Conservation (phyloP, 2,113 vertebrate species). For the Alces alces region DNA sequence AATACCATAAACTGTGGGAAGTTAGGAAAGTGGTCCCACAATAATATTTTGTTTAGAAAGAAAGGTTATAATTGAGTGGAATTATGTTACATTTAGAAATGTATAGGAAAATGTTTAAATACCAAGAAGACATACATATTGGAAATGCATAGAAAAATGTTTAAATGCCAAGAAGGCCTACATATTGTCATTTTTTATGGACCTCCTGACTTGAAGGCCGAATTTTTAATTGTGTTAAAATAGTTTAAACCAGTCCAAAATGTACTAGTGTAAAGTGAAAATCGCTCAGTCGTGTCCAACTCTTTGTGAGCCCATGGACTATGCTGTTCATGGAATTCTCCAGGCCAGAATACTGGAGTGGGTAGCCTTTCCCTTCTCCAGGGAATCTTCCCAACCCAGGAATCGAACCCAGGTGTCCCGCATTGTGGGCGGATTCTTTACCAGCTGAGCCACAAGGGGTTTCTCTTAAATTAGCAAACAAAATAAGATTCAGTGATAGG, state of each 20-base stretch:
- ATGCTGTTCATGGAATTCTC: not conserved
- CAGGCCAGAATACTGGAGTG: not conserved
- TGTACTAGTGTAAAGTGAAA: not conserved
- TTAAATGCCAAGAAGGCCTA: not conserved
- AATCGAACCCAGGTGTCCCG: not conserved
- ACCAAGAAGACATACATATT: not conserved
- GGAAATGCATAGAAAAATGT: not conserved
- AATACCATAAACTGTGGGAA: not conserved
- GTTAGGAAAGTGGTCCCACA: not conserved
- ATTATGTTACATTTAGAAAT: not conserved
- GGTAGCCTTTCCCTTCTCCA: not conserved
- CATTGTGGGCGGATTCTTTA: not conserved
- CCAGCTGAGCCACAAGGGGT: not conserved
- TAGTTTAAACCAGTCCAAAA: not conserved
- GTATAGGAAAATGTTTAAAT: not conserved
- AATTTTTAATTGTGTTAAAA: not conserved
- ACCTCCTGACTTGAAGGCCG: not conserved
- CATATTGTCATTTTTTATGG: not conserved
- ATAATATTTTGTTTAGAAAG: not conserved
- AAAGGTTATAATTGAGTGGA: not conserved
- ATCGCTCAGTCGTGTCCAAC: not conserved
- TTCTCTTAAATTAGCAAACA: not conserved
- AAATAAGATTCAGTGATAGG: not conserved
- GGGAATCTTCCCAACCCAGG: not conserved
- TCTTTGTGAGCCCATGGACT: not conserved